phyloP scores from a whole-genome alignment of 2,888 invertebrate genomes.

The Ophion slaviceki region DNA sequence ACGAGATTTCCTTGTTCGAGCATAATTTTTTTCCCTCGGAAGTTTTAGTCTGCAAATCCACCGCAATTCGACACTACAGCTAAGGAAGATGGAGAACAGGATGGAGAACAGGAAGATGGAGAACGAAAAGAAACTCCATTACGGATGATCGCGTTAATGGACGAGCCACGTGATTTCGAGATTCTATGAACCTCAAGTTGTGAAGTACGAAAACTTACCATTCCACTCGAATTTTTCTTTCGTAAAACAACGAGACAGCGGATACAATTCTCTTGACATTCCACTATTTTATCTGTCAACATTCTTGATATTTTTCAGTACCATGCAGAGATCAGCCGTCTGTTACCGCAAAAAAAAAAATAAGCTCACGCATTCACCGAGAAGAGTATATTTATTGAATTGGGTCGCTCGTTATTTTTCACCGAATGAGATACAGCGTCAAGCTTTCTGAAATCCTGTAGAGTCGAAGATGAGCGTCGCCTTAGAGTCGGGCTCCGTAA shows the following conservation, averaged over 20 bases:
- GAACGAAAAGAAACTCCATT: slow-evolving; percentile 5
- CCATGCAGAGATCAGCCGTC: slow-evolving; percentile 12
- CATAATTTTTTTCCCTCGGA: too few species aligned
- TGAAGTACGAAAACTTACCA: slow-evolving; percentile 19
- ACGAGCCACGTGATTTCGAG: slow-evolving; percentile 6
- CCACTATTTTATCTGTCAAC: neutral
- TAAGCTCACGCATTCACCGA: slow-evolving; percentile 14
- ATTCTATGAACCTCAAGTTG: slow-evolving; percentile 28
- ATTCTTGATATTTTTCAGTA: neutral
- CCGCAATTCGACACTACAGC: neutral
- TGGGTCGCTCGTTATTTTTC: slow-evolving; percentile 29
- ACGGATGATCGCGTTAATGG: neutral
- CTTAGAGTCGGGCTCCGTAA: neutral
- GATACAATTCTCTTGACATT: slow-evolving; percentile 24
- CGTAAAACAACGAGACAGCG: neutral
- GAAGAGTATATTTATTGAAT: slow-evolving; percentile 43
- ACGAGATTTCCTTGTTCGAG: too few species aligned
- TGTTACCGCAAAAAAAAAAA: slow-evolving; percentile 2
- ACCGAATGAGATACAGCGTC: neutral
- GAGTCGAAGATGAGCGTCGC: slow-evolving; percentile 32
- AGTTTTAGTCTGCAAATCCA: neutral
- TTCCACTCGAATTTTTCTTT: slow-evolving; percentile 1
- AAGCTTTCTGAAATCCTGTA: slow-evolving; percentile 21
- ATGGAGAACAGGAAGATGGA: neutral
- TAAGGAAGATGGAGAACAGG: neutral